Conservation (phyloP, 2,113 vertebrate genomes). For the Lophius piscatorius region DNA sequence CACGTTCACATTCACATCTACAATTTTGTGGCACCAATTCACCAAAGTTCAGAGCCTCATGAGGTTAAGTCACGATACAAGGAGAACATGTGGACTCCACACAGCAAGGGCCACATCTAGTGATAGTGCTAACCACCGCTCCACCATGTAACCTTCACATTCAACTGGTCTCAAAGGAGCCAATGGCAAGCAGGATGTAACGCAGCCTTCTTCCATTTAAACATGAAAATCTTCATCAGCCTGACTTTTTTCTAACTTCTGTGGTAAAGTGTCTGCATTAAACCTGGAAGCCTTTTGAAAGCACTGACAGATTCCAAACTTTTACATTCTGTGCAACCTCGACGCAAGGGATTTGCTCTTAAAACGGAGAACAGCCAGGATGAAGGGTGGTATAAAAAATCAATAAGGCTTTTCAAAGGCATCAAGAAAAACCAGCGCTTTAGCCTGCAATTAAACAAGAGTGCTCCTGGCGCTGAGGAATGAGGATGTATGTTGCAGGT, state of each 20-base stretch:
- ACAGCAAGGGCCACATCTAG: too few species aligned
- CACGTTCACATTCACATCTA: too few species aligned
- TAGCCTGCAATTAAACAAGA: constrained; percentile 76
- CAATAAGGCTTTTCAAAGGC: constrained; percentile 78
- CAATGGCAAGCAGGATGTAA: not conserved
- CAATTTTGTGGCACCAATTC: too few species aligned
- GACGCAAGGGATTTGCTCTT: constrained; percentile 69
- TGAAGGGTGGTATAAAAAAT: constrained; percentile 74
- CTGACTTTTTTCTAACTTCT: constrained; percentile 30
- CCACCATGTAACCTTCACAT: not conserved
- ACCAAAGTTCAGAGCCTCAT: too few species aligned
- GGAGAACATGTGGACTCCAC: too few species aligned
- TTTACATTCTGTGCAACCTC: constrained; percentile 63
- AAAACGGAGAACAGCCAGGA: constrained; percentile 62
- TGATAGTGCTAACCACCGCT: too few species aligned
- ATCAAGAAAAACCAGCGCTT: constrained; percentile 71
- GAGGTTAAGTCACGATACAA: too few species aligned
- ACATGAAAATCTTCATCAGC: not conserved
- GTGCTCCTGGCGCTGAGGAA: constrained; percentile 57
- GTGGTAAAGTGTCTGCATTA: constrained; percentile 56
- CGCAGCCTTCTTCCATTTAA: constrained; percentile 32
- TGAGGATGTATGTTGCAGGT: constrained; percentile 65
- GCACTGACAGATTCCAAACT: constrained; percentile 66
- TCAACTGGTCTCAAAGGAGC: too few species aligned
- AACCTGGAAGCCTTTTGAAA: constrained; percentile 64